phyloP scores from a whole-genome alignment of 2,797 vertebrate genomes.

The Lagodon rhomboides region DNA sequence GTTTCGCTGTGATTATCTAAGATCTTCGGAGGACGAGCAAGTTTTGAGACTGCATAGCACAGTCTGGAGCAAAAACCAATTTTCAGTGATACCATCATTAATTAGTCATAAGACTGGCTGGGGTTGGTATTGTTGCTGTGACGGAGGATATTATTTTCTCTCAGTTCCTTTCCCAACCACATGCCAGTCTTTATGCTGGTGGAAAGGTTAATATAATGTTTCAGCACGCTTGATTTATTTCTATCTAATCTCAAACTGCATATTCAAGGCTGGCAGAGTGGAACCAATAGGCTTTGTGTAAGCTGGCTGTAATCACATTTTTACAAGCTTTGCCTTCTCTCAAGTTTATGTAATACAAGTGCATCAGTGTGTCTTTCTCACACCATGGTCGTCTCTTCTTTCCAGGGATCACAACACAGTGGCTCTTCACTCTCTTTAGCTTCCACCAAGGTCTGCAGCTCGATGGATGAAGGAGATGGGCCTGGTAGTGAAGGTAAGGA shows the following conservation, averaged over 20 bases:
- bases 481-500: constrained; percentile 90
- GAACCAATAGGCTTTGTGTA: constrained; percentile 44
- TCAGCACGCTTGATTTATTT: constrained; percentile 31
- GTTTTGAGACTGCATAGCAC: background rate
- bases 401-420: constrained; percentile 95
- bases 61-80: constrained; percentile 12
- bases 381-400: constrained; percentile 1
- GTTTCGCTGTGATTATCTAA: constrained; percentile 23
- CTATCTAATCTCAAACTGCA: constrained; percentile 35
- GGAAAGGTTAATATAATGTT: constrained; percentile 15
- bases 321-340: constrained; percentile 30
- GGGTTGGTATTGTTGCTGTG: constrained; percentile 9
- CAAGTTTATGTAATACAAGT: constrained; percentile 32
- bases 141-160: constrained; percentile 14
- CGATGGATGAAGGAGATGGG: constrained; percentile 97
- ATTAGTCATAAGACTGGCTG: constrained; percentile 32
- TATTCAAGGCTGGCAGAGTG: constrained; percentile 15
- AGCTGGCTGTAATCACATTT: constrained; percentile 42
- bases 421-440: constrained; percentile 97
- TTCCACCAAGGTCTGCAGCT: constrained; percentile 98
- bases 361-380: constrained; percentile 10
- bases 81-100: constrained; percentile 30
- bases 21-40: constrained; percentile 13
- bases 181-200: constrained; percentile 17
- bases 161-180: background rate